Evolutionary conservation across 2,888 invertebrate genomes (phyloP).

Genomic region (Zaprionus bogoriensis): DNA sequence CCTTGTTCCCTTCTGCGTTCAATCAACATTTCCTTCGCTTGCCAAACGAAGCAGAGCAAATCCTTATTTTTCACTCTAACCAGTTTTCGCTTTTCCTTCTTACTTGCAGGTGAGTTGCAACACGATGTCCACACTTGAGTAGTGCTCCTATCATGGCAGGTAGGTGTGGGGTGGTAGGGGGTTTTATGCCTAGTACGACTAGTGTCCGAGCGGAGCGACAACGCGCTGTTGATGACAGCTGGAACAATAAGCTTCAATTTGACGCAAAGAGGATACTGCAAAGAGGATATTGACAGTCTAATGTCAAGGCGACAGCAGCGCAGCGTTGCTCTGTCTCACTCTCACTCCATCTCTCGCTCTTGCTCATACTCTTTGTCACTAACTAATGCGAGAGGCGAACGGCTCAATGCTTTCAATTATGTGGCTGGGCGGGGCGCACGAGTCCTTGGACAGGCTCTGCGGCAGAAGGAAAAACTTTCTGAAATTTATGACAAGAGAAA

Average conservation of each 20-base stretch:
- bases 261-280: slow-evolving; percentile 36
- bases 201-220: background rate
- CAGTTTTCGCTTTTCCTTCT: background rate
- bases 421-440: background rate
- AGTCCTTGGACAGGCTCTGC: slow-evolving; percentile 21
- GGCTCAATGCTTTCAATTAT: slow-evolving; percentile 61
- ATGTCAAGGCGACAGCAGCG: slow-evolving; percentile 24
- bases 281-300: slow-evolving; percentile 27
- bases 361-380: background rate
- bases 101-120: slow-evolving; percentile 47
- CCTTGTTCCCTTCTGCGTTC: too few species aligned
- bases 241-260: slow-evolving; percentile 51
- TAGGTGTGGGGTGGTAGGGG: slow-evolving; percentile 3
- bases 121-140: background rate
- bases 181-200: background rate
- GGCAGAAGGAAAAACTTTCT: slow-evolving; percentile 18
- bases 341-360: background rate
- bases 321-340: slow-evolving; percentile 13
- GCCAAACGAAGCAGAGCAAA: slow-evolving; percentile 6
- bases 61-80: slow-evolving; percentile 11
- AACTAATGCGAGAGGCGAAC: slow-evolving; percentile 37
- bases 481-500: slow-evolving; percentile 34
- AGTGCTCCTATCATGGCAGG: slow-evolving; percentile 23
- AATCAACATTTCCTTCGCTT: too few species aligned
- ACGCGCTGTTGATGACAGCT: slow-evolving; percentile 24